Base-by-base conservation (phyloP, 2,888 invertebrate species). In the Spatulosminthurus flaviceps region DNA sequence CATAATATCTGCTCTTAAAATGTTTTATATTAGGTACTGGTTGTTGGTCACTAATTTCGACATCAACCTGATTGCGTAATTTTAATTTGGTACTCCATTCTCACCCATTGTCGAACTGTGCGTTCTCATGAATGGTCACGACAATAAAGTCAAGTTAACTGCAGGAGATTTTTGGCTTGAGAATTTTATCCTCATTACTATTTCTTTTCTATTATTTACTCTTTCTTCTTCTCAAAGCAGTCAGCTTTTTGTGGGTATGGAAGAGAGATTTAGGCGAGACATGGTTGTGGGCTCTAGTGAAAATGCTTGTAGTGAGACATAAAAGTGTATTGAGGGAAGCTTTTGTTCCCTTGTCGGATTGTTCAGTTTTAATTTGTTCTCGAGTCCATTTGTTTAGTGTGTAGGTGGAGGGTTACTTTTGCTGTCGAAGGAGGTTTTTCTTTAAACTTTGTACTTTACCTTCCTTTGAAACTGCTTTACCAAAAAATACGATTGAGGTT, bases 11-110 rank as follows among this genome's bases (percentile, higher is more conserved):
- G 19, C 24, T 26, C 24, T 67, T 24, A 67, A 67, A 19, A 4
- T 26, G 11, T 19, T 13, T 9, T 67, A 26, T 67, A 1, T 29
- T 28, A 67, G 26, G 67, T 67, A 26, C 67, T 26, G 29, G 11
- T 24, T 67, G 67, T 19, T 67, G 28, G 26, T 67, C 67, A 67
- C 26, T 67, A 28, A 34, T 70, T 70, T 9, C 69, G 11, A 41
- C 34, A 34, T 72, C 71, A 72, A 43, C 71, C 41, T 72, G 13
- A 43, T 72, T 72, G 21, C 71, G 71, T 72, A 72, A 72, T 24
- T 72, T 72, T 72, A 42, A 42, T 42, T 72, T 72, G 41, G 71
- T 72, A 43, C 43, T 42, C 16, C 22, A 72, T 21, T 72, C 42
- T 72, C 71, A 72, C 42, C 42, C 71, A 72, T 72, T 43, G 42